Base-by-base conservation (phyloP, 2,888 invertebrate species). In the Apodemia mormo region DNA sequence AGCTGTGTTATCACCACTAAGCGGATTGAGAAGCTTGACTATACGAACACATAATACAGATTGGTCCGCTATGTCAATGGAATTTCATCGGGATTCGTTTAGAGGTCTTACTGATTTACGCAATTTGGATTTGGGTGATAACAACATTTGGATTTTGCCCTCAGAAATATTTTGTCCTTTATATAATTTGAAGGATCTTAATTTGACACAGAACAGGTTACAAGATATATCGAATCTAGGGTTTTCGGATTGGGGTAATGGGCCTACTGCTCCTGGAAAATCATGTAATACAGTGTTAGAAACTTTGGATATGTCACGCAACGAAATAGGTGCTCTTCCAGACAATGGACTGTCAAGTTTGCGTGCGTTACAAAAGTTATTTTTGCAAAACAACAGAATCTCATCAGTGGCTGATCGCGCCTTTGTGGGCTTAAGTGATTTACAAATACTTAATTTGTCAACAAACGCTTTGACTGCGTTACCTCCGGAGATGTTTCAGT, bases 1-100 rank as follows among this genome's bases (percentile, higher is more conserved):
- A 45, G 95, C 95, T 58, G 95, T 96, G 67, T 92, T 97, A 77
- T 92, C 95, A 40, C 94, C 95, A 67, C 91, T 97, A 52, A 94
- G 94, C 78, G 95, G 96, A 79, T 88, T 97, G 40, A 92, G 95
- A 68, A 94, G 94, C 74, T 88, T 97, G 68, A 94, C 95, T 45
- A 88, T 97, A 76, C 94, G 96, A 66, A 96, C 96, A 29, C 96
- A 96, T 83, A 97, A 96, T 83, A 95, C 96, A 43, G 96, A 96
- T 81, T 96, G 96, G 96, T 96, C 96, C 14, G 95, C 96, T 30
- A 96, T 96, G 95, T 96, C 96, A 37, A 94, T 97, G 89, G 96
- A 96, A 78, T 93, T 97, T 73, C 95, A 96, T 79, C 93, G 95
- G 61, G 96, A 96, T 80, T 95, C 96, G 72, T 95, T 97, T 73